Conservation (phyloP, 1,140 invertebrate species). For the Cardiocondyla obscurior region DNA sequence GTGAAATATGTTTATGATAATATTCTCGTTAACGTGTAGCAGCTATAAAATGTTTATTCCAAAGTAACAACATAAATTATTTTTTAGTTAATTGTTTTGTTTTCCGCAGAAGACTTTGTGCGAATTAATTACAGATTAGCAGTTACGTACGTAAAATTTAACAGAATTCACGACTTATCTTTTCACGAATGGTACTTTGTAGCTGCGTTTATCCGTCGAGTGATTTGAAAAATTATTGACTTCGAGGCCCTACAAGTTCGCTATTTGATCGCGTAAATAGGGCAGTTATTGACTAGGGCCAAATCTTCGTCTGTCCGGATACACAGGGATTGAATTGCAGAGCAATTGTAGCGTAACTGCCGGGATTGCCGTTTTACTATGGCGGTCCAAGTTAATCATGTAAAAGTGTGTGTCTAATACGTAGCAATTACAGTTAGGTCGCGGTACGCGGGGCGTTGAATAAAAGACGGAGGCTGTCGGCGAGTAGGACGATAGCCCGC, state of each 20-base stretch:
- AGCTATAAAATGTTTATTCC: constrained; percentile 8
- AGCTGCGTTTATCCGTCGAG: not conserved
- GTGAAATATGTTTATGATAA: constrained; percentile 20
- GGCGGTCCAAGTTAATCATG: constrained; percentile 49
- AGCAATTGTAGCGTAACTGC: constrained; percentile 28
- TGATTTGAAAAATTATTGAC: not conserved
- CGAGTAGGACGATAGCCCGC: constrained; percentile 64
- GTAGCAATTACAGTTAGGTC: constrained; percentile 64
- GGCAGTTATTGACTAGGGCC: constrained; percentile 2
- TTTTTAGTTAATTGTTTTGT: not conserved
- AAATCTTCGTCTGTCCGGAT: constrained; percentile 40
- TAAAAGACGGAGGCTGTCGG: constrained; percentile 71
- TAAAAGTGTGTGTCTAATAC: constrained; percentile 64
- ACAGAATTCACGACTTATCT: not conserved
- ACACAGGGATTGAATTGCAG: constrained; percentile 17
- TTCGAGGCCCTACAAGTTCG: not conserved
- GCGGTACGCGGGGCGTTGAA: constrained; percentile 61
- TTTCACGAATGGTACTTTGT: not conserved
- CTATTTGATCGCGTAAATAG: constrained; percentile 37
- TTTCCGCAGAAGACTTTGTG: not conserved
- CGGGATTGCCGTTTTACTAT: constrained; percentile 4
- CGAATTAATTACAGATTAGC: not conserved
- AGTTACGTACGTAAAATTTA: not conserved
- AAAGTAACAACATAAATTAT: constrained; percentile 14
- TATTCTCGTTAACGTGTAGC: not conserved